Conservation (phyloP, 1,140 invertebrate species). For the Conopomorpha cramerella region DNA sequence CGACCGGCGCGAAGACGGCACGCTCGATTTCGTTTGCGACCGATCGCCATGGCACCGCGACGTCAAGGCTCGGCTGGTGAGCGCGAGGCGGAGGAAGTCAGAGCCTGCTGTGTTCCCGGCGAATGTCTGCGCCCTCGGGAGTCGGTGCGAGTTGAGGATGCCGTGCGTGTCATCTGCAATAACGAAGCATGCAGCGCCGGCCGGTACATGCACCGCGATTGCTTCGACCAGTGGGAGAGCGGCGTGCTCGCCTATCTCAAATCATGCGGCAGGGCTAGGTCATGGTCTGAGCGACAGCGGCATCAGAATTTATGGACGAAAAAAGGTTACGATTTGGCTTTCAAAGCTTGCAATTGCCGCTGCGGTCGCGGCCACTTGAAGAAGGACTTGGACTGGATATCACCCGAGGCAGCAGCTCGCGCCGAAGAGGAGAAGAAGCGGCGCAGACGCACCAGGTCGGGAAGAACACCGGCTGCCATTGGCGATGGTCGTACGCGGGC, state of each 20-base stretch:
- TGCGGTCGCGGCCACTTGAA: slow-evolving; percentile 90
- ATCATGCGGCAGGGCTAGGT: slow-evolving; percentile 85
- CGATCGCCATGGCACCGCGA: slow-evolving; percentile 51
- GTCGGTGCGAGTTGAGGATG: slow-evolving; percentile 67
- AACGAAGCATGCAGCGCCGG: slow-evolving; percentile 88
- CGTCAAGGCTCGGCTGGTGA: slow-evolving; percentile 51
- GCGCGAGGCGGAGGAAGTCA: slow-evolving; percentile 46
- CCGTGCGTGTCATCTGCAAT: slow-evolving; percentile 91
- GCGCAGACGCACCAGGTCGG: slow-evolving; percentile 65
- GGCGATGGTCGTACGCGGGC: slow-evolving; percentile 70
- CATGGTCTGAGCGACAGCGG: slow-evolving; percentile 92
- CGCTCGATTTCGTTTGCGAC: slow-evolving; percentile 49
- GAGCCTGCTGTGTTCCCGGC: slow-evolving; percentile 80
- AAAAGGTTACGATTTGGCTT: slow-evolving; percentile 93
- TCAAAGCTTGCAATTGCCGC: slow-evolving; percentile 86
- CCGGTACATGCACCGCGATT: slow-evolving; percentile 93
- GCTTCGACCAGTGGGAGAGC: slow-evolving; percentile 93
- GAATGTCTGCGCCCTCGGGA: slow-evolving; percentile 79
- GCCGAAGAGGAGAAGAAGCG: slow-evolving; percentile 76
- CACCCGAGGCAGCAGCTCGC: slow-evolving; percentile 61
- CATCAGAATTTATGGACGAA: slow-evolving; percentile 97
- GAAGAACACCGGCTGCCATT: slow-evolving; percentile 71
- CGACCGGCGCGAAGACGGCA: no score
- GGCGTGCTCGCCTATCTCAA: slow-evolving; percentile 85
- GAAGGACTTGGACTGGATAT: slow-evolving; percentile 91